These are phyloP conservation scores for Aphidoletes aphidimyza DNA, from an alignment of 2,888 invertebrate genomes.

Conservation along the genomic window DNA sequence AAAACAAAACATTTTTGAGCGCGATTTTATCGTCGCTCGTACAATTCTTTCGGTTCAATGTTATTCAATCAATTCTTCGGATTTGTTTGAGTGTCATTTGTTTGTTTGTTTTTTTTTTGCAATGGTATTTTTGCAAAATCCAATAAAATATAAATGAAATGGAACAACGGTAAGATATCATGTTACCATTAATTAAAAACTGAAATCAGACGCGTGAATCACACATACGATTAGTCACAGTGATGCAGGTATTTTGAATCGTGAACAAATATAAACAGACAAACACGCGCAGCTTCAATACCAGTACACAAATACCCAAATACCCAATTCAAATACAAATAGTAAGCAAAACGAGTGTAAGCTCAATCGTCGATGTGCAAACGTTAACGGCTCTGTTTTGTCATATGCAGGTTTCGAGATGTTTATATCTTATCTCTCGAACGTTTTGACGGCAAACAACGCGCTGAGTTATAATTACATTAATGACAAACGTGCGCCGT, in stretches of 20 bases:
- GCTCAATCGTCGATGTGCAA: background rate
- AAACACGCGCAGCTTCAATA: background rate
- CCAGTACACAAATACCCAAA: too few relatives aligned
- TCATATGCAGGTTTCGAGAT: slow-evolving; percentile 39
- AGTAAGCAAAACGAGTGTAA: background rate
- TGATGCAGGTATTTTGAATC: slow-evolving; percentile 51
- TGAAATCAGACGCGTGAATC: slow-evolving; percentile 2
- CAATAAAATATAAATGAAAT: background rate
- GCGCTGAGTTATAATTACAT: slow-evolving; percentile 27
- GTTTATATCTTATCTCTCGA: slow-evolving; percentile 27
- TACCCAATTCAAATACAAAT: background rate
- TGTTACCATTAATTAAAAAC: slow-evolving; percentile 40
- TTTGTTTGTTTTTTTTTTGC: background rate
- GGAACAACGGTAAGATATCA: background rate
- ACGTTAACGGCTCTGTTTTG: slow-evolving; percentile 35
- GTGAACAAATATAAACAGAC: background rate
- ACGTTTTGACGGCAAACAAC: background rate
- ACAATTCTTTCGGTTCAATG: too few relatives aligned
- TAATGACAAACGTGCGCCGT: slow-evolving; percentile 29
- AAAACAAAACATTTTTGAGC: too few relatives aligned
- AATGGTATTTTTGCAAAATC: background rate
- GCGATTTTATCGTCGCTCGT: too few relatives aligned
- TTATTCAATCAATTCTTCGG: too few relatives aligned
- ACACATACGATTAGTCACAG: background rate
- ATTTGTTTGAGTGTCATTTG: too few relatives aligned